Conservation (phyloP, 2,113 vertebrate species). For the Ellobius talpinus region DNA sequence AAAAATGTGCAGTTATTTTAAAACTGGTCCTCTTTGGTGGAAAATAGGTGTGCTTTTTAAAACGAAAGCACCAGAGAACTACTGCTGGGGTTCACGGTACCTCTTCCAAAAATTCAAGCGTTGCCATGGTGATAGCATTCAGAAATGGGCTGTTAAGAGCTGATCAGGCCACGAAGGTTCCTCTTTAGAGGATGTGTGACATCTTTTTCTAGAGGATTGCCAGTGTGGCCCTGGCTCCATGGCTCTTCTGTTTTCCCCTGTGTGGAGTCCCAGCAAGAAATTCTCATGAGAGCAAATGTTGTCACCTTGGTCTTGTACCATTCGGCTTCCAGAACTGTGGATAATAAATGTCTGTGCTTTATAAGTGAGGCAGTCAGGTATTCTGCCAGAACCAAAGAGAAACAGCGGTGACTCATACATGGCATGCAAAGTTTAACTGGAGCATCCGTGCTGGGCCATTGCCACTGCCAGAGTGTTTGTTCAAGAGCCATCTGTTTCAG, state of each 20-base stretch:
- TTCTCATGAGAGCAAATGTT: neutral
- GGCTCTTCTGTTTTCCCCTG: neutral
- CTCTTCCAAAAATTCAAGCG: neutral
- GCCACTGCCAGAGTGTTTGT: too few relatives aligned
- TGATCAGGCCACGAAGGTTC: neutral
- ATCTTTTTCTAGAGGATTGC: neutral
- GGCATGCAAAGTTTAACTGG: fast-evolving
- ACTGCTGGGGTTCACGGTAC: neutral
- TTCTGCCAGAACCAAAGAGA: neutral
- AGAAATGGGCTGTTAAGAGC: too few relatives aligned
- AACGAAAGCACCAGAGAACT: neutral
- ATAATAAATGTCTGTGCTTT: neutral
- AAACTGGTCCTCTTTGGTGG: neutral
- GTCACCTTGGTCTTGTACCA: neutral
- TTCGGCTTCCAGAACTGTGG: neutral
- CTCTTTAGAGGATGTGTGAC: neutral
- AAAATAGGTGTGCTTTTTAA: neutral
- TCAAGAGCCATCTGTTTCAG: neutral
- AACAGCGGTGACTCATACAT: neutral
- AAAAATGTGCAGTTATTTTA: neutral
- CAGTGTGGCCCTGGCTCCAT: neutral
- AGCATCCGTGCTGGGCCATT: too few relatives aligned
- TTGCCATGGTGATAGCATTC: neutral
- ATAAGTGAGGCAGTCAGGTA: neutral
- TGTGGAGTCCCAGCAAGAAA: too few relatives aligned